A percentile compares a stretch with the other conserved stretches of the same genome.
phyloP scores from a whole-genome alignment of 2,797 vertebrate species.

The Mus minutoides region DNA sequence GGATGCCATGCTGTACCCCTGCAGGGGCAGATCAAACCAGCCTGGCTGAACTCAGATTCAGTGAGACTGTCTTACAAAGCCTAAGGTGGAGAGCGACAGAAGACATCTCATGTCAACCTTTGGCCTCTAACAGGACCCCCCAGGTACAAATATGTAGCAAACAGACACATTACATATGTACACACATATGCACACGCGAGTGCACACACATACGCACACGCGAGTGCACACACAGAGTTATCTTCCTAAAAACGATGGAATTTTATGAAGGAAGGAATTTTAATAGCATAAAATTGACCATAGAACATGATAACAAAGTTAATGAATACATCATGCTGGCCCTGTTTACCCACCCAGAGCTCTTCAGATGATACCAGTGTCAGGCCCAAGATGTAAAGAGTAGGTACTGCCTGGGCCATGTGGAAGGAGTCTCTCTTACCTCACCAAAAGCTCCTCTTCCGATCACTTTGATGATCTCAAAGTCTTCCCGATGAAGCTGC shows the following conservation, averaged over 20 bases:
- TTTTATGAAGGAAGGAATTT: neutral
- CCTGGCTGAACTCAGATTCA: neutral
- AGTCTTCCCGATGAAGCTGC: slow-evolving; percentile 95
- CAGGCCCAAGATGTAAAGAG: neutral
- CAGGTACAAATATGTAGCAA: neutral
- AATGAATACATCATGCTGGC: neutral
- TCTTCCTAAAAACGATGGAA: neutral
- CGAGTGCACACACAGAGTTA: neutral
- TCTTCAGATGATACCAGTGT: neutral
- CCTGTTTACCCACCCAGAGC: neutral
- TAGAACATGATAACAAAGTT: neutral
- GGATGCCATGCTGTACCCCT: no score
- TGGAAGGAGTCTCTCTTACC: slow-evolving; percentile 86
- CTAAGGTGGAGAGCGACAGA: neutral
- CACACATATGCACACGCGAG: neutral
- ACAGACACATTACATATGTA: neutral
- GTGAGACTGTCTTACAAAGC: neutral
- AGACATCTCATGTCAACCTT: neutral
- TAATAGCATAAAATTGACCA: neutral
- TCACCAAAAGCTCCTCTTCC: slow-evolving; percentile 96
- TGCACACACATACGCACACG: no score
- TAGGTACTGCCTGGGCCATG: no score
- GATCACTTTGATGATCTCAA: slow-evolving; percentile 97
- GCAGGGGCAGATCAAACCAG: neutral
- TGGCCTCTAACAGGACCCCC: neutral